Evolutionary conservation across 2,888 invertebrate species (phyloP), one percentile per base, ranked within the genome.

Genomic region (Pyrgus malvae): DNA sequence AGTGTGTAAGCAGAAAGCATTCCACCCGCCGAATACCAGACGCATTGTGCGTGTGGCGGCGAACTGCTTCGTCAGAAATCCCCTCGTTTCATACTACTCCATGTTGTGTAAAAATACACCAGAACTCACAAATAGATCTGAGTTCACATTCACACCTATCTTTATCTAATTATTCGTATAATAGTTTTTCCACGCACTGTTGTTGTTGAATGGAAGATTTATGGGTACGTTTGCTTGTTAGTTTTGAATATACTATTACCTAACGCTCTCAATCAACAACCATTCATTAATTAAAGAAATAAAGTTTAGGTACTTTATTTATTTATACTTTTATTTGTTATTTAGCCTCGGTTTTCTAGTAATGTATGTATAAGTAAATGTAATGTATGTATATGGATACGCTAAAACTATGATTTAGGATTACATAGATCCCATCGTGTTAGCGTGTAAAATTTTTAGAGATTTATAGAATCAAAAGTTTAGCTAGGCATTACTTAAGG

Each of bases 1-100:
- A 79, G 76, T 78, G 74, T 76, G 71, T 74, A 72, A 76, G 76
- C 74, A 72, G 74, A 78, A 75, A 76, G 74, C 73, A 82, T 82
- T 79, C 77, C 76, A 69, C 68, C 71, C 65, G 59, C 60, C 63
- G 72, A 70, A 69, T 69, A 66, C 68, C 66, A 57, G 57, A 55
- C 61, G 60, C 60, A 65, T 70, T 71, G 68, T 71, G 73, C 69
- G 67, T 72, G 66, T 58, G 63, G 63, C 56, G 53, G 56, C 48
- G 50, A 55, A 60, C 58, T 60, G 59, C 59, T 25, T 57, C 50
- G 55, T 53, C 42, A 51, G 56, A 54, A 57, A 29, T 29, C 38
- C 40, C 40, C 49, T 49, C 27, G 25, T 12, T 14, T 7, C 38
- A 21, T 21, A 12, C 31, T 40, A 40, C 29, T 48, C 29, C 12